Conservation (phyloP, 2,797 vertebrate genomes). For the Amniataba percoides region DNA sequence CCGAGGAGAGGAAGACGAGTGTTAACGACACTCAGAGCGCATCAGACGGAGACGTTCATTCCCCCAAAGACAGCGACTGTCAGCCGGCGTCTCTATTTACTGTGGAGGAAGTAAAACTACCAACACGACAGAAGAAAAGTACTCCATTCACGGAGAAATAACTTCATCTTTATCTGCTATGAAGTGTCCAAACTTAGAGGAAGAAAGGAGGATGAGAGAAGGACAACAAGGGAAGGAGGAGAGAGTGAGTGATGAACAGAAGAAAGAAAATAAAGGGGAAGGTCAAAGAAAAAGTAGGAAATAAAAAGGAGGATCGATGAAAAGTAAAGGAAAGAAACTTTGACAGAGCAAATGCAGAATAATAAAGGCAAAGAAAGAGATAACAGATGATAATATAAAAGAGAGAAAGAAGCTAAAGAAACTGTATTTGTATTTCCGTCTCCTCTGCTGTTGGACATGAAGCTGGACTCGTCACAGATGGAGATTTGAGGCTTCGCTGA, state of each 20-base stretch:
- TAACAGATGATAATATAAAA: background rate
- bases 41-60: background rate
- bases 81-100: background rate
- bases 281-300: too few relatives aligned
- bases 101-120: background rate
- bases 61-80: background rate
- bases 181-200: background rate
- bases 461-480: background rate
- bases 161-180: background rate
- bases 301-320: background rate
- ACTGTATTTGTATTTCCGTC: background rate
- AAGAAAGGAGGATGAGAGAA: background rate
- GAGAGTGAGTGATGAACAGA: too few relatives aligned
- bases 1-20: background rate
- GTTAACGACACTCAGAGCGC: background rate
- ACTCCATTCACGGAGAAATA: background rate
- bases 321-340: too few relatives aligned
- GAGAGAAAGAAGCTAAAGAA: background rate
- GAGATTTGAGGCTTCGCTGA: slow-evolving; percentile 20
- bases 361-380: background rate
- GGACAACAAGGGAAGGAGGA: background rate
- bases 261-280: background rate
- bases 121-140: background rate
- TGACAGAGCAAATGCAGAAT: background rate
- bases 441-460: background rate